phyloP scores from a whole-genome alignment of 2,113 vertebrate genomes.

The Lepus europaeus region DNA sequence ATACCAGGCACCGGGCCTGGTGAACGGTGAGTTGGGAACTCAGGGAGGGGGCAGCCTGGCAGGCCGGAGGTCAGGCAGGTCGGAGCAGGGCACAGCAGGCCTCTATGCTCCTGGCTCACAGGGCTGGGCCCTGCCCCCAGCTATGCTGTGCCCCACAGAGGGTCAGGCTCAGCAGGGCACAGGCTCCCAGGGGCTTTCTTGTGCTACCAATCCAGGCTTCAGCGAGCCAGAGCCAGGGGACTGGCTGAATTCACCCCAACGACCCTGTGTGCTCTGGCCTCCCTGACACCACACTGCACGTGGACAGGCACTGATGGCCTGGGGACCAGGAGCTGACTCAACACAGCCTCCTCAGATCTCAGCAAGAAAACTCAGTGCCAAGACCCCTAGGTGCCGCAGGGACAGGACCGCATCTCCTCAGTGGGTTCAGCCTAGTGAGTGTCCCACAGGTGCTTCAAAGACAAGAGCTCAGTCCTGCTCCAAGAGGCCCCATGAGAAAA shows the following conservation, averaged over 20 bases:
- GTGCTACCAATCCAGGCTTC: accelerated
- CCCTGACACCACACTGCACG: not conserved
- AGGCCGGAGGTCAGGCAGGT: too few relatives aligned
- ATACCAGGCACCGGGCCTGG: accelerated
- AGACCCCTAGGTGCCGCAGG: not conserved
- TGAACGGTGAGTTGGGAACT: too few relatives aligned
- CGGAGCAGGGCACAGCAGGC: not conserved
- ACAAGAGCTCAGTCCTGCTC: not conserved
- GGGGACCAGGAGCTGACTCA: not conserved
- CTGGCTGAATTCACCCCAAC: not conserved
- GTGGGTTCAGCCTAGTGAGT: not conserved
- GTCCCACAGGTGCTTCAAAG: too few relatives aligned
- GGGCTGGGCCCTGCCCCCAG: not conserved
- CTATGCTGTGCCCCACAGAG: accelerated
- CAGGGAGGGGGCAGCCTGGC: too few relatives aligned
- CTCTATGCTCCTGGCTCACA: not conserved
- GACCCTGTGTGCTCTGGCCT: not conserved
- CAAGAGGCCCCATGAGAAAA: accelerated
- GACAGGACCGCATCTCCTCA: accelerated
- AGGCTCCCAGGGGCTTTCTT: not conserved
- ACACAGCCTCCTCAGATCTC: not conserved
- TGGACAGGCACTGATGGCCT: accelerated
- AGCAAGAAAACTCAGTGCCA: not conserved
- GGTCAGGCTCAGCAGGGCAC: too few relatives aligned
- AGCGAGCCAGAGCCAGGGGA: not conserved